phyloP scores from a whole-genome alignment of 1,140 invertebrate species.

The Drosophila subpulchrella region DNA sequence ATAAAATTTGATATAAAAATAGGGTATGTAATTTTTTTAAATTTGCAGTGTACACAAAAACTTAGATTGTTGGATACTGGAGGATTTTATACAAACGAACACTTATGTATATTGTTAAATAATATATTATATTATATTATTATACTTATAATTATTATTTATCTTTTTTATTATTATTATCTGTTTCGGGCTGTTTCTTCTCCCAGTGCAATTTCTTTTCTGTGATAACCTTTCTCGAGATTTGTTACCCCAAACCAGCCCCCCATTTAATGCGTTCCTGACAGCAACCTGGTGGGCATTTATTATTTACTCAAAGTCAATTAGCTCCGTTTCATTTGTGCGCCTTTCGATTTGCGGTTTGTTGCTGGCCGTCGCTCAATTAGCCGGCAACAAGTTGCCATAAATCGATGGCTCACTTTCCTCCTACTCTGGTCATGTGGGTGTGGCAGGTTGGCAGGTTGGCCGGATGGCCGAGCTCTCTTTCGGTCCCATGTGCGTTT shows the following conservation, averaged over 20 bases:
- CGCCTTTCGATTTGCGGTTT: constrained; percentile 58
- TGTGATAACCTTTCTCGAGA: constrained; percentile 26
- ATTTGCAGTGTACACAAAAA: no score
- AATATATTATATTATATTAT: not conserved
- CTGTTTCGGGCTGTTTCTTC: no score
- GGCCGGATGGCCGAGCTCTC: constrained; percentile 1
- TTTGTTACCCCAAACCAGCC: constrained; percentile 10
- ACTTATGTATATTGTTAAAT: no score
- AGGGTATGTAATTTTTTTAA: no score
- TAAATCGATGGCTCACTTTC: constrained; percentile 62
- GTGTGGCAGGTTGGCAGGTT: constrained; percentile 15
- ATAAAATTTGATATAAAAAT: no score
- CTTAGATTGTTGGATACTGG: no score
- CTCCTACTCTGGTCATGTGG: constrained; percentile 33
- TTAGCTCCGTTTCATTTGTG: constrained; percentile 61
- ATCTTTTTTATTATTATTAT: not conserved
- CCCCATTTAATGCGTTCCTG: constrained; percentile 58
- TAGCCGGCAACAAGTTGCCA: constrained; percentile 75
- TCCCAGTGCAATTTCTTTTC: not conserved
- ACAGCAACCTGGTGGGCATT: constrained; percentile 52
- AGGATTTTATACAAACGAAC: no score
- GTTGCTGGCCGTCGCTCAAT: constrained; percentile 57
- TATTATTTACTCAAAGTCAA: constrained; percentile 57
- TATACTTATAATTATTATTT: not conserved
- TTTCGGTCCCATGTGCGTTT: constrained; percentile 43